Evolutionary conservation across 1,140 invertebrate species (phyloP), one percentile per base, ranked within the genome.

Genomic region (Zaprionus gabonicus): DNA sequence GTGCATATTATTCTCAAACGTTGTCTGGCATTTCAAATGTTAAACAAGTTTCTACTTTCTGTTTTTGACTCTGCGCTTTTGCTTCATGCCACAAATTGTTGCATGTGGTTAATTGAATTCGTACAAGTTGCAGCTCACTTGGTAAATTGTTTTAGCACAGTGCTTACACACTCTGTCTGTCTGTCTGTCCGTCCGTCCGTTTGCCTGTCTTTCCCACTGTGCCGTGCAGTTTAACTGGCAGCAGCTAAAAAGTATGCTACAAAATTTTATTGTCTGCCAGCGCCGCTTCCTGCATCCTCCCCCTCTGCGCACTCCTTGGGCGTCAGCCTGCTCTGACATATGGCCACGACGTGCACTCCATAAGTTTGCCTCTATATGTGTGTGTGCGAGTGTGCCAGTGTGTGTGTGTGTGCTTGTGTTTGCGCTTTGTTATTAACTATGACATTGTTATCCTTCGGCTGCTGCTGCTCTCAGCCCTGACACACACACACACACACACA

Each of bases 181-280:
- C n/a, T 9, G 41, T 44, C 7, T 2, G 41, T 46, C n/a, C n/a
- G 41, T 44, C 7, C 4, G 41, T 46, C n/a, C n/a, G 41, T 9
- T 15, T 38, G n/a, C 3, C 41, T 46, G n/a, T n/a, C 7, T 20
- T 46, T 9, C n/a, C 41, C 41, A 17, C 41, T 46, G 57, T 71
- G 41, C 49, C 46, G 25, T 15, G 41, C 38, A 10, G 12, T 44
- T 17, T 31, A 62, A 51, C 46, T n/a, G 20, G 20, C 17, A 12
- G 20, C 27, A 17, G 56, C 57, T 56, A 27, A 76, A 76, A 76
- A 71, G 69, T 71, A 64, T 66, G 69, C 69, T 46, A 72, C 69
- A 62, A 56, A 72, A 72, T 76, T 72, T 72, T 67, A 76, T 72
- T 59, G 73, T 55, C 55, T 53, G 13, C 25, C 12, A 49, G 55